Evolutionary conservation across 2,113 vertebrate genomes (phyloP), one percentile per base, ranked within the genome.

Genomic region (Gambusia affinis): DNA sequence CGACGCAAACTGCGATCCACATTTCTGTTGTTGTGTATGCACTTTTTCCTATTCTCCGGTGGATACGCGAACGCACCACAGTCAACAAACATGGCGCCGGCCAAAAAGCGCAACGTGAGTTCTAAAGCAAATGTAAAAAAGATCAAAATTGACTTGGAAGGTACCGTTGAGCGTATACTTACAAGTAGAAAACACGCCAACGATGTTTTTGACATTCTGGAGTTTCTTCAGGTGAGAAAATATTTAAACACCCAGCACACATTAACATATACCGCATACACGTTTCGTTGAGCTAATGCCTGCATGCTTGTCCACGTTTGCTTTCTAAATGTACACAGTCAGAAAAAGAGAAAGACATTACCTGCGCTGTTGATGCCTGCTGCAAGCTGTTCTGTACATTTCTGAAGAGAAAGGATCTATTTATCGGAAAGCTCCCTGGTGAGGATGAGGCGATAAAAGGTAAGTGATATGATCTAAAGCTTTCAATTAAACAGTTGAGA

Each of bases 141-240:
- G 8, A 69, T 68, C 2, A 94, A 94, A 88, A 81, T 88, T 0
- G 81, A 84, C 0, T 54, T 91, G 2, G 81, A 76, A 17, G 15
- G 28, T 24, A 85, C 84, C 76, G 72, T 95, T 31, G 91, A 92
- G 2, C 82, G 80, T 1, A 86, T 97, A 76, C 90, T 97, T 37
- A 75, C 84, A 28, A 95, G 81, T 86, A 95, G 93, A 60, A 82
- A 89, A 73, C 74, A 94, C 14, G 96, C 96, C 47, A 98, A 98
- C 86, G 92, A 93, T 3, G 92, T 98, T 24, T 97, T 97, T 67
- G 96, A 98, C 82, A 76, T 98, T 28, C 79, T 98, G 73, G 95
- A 97, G 51, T 82, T 82, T 47, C 77, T 96, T 30, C 85, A 92
- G 92, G 94, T 80, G 75, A 94, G 44, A 61, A 47, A 60, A 54